These are phyloP conservation scores for Rhea americana DNA, from an alignment of 2,113 vertebrate genomes.

Conservation along the genomic window DNA sequence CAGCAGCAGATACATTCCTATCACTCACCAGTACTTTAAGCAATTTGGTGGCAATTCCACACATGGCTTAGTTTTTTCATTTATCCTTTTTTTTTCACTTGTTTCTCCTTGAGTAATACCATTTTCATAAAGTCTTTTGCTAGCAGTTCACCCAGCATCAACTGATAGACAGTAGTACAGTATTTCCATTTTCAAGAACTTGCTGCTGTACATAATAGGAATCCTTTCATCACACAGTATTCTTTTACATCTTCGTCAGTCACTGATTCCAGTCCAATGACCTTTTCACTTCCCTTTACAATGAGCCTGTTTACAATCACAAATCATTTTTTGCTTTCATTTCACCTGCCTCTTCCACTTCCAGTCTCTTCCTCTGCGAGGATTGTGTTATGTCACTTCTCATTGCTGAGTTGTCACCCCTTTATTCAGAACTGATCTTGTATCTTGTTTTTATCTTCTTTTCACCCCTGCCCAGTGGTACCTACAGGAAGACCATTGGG, in stretches of 20 bases:
- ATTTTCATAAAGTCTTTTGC: neutral
- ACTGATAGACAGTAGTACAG: neutral
- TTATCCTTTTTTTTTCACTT: neutral
- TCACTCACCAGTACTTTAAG: neutral
- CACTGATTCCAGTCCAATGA: neutral
- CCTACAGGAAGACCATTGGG: neutral
- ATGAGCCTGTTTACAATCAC: neutral
- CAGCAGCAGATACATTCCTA: neutral
- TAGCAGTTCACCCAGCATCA: neutral
- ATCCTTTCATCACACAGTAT: slow-evolving; percentile 32
- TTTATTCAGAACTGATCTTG: neutral
- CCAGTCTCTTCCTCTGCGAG: neutral
- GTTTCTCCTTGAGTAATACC: neutral
- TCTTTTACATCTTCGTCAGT: slow-evolving; percentile 29
- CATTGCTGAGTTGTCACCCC: neutral
- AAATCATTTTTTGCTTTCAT: slow-evolving; percentile 21
- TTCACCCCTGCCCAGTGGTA: neutral
- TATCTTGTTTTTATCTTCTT: neutral
- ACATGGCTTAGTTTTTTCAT: neutral
- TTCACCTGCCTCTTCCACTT: neutral
- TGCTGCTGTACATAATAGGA: slow-evolving; percentile 10
- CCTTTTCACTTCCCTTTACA: slow-evolving; percentile 31
- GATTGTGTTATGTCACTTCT: neutral
- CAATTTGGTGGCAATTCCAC: neutral
- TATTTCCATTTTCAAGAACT: slow-evolving; percentile 33